Evolutionary conservation across 1,140 invertebrate species (phyloP).

Genomic region (Lepidurus packardi): DNA sequence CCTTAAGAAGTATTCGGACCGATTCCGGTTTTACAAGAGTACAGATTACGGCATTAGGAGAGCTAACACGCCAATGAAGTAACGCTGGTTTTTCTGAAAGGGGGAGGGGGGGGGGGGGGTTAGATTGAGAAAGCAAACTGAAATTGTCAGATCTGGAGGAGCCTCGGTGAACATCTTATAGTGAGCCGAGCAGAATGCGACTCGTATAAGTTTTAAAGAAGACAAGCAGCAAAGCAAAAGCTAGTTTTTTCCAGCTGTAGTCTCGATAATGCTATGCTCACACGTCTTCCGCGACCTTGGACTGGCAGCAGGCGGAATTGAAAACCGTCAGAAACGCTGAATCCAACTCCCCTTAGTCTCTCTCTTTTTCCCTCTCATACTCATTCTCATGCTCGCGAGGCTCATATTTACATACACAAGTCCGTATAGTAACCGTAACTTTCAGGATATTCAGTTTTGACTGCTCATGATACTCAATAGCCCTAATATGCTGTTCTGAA

Average conservation of each 20-base stretch:
- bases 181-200: neutral
- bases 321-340: slow-evolving; percentile 12
- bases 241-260: neutral
- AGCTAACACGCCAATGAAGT: too few species aligned
- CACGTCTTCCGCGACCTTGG: slow-evolving; percentile 3
- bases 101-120: too few species aligned
- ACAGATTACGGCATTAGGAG: too few species aligned
- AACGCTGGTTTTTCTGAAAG: too few species aligned
- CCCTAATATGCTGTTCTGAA: neutral
- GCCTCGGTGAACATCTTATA: neutral
- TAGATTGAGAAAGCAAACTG: too few species aligned
- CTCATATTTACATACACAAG: neutral
- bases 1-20: too few species aligned
- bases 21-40: too few species aligned
- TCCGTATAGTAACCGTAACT: slow-evolving; percentile 12
- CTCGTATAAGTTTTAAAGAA: neutral
- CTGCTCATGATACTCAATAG: neutral
- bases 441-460: neutral
- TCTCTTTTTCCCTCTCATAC: neutral
- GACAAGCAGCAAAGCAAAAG: neutral
- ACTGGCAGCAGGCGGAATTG: slow-evolving; percentile 17
- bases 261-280: slow-evolving; percentile 18
- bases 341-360: neutral
- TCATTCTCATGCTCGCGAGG: neutral
- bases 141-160: neutral